Evolutionary conservation across 2,888 invertebrate genomes (phyloP).

Genomic region (Ectobius pallidus): DNA sequence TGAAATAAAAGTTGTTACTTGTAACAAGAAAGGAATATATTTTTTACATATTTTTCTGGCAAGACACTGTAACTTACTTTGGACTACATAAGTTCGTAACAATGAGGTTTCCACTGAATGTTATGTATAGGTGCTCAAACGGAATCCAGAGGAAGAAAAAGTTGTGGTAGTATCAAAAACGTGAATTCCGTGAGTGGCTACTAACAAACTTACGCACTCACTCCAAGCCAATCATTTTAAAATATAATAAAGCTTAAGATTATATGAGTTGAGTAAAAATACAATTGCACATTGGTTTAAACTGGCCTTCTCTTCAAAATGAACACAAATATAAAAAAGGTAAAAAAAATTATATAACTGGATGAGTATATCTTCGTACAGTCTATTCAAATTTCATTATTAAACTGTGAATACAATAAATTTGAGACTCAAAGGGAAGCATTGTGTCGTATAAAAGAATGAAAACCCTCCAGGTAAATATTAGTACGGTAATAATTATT

Average conservation of each 20-base stretch:
- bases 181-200: background rate
- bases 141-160: background rate
- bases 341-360: background rate
- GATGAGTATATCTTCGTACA: background rate
- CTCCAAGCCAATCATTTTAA: background rate
- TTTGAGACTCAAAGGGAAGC: no score
- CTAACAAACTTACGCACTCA: background rate
- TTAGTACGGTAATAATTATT: no score
- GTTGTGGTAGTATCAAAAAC: background rate
- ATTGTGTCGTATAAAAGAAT: no score
- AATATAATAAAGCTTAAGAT: constrained; percentile 7
- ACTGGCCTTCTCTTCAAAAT: constrained; percentile 34
- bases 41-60: constrained; percentile 24
- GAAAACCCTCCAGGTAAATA: no score
- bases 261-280: no score
- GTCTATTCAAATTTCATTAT: constrained; percentile 6
- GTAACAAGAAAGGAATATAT: constrained; percentile 13
- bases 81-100: constrained; percentile 17
- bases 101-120: constrained; percentile 22
- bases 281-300: constrained; percentile 33
- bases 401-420: no score
- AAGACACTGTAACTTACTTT: constrained; percentile 23
- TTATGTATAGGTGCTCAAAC: constrained; percentile 8
- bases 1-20: no score
- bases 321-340: constrained; percentile 17